Evolutionary conservation across 2,113 vertebrate species (phyloP).

Genomic region (Danionella cerebrum): DNA sequence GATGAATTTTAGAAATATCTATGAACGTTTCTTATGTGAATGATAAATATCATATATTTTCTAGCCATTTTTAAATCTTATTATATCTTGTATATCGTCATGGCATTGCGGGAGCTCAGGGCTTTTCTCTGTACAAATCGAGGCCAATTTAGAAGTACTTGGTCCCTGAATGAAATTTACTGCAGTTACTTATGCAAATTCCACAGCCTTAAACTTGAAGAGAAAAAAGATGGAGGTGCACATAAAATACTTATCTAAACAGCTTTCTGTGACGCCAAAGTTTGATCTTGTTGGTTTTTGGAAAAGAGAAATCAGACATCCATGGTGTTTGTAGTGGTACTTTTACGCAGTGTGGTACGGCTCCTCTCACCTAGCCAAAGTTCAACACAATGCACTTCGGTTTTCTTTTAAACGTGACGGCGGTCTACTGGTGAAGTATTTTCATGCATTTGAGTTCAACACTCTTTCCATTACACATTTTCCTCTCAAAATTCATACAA

Average conservation of each 20-base stretch:
- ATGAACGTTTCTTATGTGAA: neutral
- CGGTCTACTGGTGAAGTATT: too few relatives aligned
- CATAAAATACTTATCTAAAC: neutral
- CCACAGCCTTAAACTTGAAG: slow-evolving; percentile 35
- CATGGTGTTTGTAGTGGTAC: too few relatives aligned
- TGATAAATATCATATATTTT: neutral
- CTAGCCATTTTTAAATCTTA: neutral
- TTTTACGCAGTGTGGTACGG: too few relatives aligned
- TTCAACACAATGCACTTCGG: too few relatives aligned
- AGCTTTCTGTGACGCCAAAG: neutral
- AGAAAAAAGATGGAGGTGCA: neutral
- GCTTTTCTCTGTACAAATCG: neutral
- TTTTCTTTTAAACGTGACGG: too few relatives aligned
- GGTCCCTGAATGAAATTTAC: neutral
- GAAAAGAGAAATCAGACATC: too few relatives aligned
- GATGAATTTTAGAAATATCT: neutral
- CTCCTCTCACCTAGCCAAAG: too few relatives aligned
- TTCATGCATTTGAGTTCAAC: too few relatives aligned
- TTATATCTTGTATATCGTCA: neutral
- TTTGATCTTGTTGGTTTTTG: too few relatives aligned
- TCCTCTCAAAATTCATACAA: too few relatives aligned
- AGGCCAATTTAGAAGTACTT: neutral
- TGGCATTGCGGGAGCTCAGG: neutral
- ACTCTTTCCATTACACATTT: too few relatives aligned
- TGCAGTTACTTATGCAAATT: slow-evolving; percentile 43